A percentile compares a stretch with the other conserved stretches of the same genome.
Evolutionary conservation across 2,113 vertebrate genomes (phyloP).

Genomic region (Hippotragus niger): DNA sequence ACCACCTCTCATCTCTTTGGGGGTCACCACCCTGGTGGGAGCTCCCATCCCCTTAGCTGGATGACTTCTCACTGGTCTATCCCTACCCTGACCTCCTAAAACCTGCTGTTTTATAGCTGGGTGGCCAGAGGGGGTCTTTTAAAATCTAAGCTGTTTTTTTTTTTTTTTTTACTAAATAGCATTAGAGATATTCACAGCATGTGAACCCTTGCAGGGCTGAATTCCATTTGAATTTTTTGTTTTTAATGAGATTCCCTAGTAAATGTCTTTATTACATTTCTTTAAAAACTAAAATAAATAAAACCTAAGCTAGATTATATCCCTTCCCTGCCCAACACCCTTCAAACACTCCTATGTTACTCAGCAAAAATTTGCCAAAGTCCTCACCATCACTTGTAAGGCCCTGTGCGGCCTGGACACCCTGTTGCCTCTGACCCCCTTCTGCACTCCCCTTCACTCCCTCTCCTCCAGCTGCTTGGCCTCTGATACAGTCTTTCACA

Average conservation of each 20-base stretch:
- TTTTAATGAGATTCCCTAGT: not conserved
- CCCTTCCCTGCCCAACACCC: not conserved
- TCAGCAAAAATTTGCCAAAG: not conserved
- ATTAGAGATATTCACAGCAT: not conserved
- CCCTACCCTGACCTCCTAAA: not conserved
- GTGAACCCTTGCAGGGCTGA: not conserved
- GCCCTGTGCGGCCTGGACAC: not conserved
- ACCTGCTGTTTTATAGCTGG: not conserved
- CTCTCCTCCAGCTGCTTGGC: not conserved
- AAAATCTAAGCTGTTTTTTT: not conserved
- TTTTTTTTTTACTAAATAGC: not conserved
- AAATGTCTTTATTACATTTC: not conserved
- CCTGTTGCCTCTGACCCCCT: not conserved
- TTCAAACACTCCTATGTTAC: not conserved
- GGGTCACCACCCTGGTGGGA: not conserved
- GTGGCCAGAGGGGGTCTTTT: not conserved
- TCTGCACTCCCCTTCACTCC: not conserved
- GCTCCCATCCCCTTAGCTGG: not conserved
- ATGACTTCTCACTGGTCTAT: not conserved
- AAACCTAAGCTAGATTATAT: not conserved
- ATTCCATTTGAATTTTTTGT: not conserved
- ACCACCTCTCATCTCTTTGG: not conserved
- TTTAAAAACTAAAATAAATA: not conserved
- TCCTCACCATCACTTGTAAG: not conserved
- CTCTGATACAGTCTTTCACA: not conserved